Conservation (phyloP, 2,888 invertebrate species). For the Pandemis cinnamomeana region DNA sequence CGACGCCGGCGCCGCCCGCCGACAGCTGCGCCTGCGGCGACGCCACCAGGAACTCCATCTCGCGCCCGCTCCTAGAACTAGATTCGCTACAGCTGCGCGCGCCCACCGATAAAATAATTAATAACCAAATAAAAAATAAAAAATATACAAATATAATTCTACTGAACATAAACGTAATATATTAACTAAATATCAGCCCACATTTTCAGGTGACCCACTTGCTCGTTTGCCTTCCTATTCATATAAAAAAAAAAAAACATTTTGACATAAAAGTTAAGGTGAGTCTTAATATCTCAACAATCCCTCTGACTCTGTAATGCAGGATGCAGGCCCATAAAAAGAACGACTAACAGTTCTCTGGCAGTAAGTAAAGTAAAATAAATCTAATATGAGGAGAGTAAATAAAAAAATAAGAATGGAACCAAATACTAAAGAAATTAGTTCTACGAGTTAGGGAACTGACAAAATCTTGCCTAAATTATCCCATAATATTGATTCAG, state of each 20-base stretch:
- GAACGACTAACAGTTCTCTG: background rate
- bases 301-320: no score
- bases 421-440: background rate
- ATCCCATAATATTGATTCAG: no score
- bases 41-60: conserved; percentile 87
- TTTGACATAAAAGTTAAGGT: background rate
- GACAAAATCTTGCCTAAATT: no score
- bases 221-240: no score
- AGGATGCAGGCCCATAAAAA: no score
- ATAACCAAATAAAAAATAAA: conserved; percentile 44
- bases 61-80: conserved; percentile 85
- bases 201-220: no score
- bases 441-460: no score
- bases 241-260: no score
- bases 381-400: background rate
- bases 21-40: conserved; percentile 82
- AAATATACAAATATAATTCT: conserved; percentile 30
- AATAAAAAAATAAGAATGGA: background rate
- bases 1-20: conserved; percentile 62
- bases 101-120: conserved; percentile 35
- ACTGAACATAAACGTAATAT: conserved; percentile 13
- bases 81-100: conserved; percentile 60
- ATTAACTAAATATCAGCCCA: no score
- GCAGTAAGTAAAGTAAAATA: background rate
- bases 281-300: no score